A percentile compares a stretch with the other conserved stretches of the same genome.
Conservation (phyloP, 35 echinoderm and acorn worm species). For the Ophioderma brevispina region DNA sequence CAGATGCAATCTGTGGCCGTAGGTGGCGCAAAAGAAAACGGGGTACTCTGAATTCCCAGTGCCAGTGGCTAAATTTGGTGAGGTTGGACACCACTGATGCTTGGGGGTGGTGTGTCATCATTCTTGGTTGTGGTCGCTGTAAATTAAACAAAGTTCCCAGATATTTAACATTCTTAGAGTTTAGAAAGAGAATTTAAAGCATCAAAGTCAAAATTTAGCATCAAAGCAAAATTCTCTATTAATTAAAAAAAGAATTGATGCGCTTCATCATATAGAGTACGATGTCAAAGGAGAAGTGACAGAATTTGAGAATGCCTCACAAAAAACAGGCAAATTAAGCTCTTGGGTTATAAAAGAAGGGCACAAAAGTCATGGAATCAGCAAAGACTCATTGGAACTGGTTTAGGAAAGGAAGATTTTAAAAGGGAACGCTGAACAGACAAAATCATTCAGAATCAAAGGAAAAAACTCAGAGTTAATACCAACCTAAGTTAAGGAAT, state of each 20-base stretch:
- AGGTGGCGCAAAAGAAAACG: too few species aligned
- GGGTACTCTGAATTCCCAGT: too few species aligned
- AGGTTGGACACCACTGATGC: conserved; percentile 3
- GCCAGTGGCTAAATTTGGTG: too few species aligned
- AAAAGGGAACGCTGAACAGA: background rate
- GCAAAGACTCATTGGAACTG: background rate
- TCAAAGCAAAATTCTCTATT: background rate
- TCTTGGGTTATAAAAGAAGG: conserved; percentile 31
- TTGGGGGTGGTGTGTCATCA: background rate
- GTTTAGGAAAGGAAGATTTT: conserved; percentile 28
- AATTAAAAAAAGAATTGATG: conserved; percentile 19
- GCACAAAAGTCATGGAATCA: conserved; percentile 39
- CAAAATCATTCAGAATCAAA: conserved; percentile 39
- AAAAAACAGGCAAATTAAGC: background rate
- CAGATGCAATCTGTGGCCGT: too few species aligned
- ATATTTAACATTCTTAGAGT: background rate
- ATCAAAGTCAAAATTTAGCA: background rate
- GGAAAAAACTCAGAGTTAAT: background rate
- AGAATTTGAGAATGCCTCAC: background rate
- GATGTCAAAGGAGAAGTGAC: background rate
- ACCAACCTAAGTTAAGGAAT: conserved; percentile 23
- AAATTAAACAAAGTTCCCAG: conserved; percentile 12
- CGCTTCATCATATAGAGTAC: background rate
- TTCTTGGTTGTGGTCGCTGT: background rate
- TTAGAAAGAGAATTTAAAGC: background rate